phyloP scores from a whole-genome alignment of 2,797 vertebrate genomes.

The Acrossocheilus fasciatus region DNA sequence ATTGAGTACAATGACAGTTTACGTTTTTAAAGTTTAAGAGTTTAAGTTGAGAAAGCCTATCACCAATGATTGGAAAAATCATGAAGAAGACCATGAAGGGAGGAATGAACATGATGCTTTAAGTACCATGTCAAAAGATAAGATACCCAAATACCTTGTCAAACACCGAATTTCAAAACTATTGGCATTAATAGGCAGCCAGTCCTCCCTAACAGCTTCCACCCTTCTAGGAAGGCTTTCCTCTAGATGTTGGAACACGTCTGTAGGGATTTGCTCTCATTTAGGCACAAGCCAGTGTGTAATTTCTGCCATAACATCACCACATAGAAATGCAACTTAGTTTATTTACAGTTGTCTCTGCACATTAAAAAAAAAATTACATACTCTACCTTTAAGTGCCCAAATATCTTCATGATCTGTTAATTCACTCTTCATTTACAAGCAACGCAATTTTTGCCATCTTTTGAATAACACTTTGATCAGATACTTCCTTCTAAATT shows the following conservation, averaged over 20 bases:
- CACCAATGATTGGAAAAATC: neutral
- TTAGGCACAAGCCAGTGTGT: neutral
- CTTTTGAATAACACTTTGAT: neutral
- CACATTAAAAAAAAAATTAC: neutral
- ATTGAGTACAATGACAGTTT: neutral
- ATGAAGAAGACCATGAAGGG: neutral
- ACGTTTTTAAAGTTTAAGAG: neutral
- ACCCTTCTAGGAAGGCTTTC: neutral
- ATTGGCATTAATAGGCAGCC: neutral
- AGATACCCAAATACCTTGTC: neutral
- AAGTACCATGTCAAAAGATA: neutral
- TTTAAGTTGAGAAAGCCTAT: neutral
- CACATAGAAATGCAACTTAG: neutral
- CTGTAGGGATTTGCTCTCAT: neutral
- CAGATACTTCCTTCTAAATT: neutral
- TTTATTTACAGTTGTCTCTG: neutral
- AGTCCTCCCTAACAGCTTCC: neutral
- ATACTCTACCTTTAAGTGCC: neutral
- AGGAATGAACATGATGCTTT: neutral
- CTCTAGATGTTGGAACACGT: neutral
- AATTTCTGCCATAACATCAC: constrained; percentile 5
- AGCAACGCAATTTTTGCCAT: neutral
- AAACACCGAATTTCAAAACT: neutral
- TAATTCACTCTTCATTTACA: neutral
- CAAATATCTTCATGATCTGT: neutral